Percentiles rank a stretch among this genome's conserved stretches.
Evolutionary conservation across 2,113 vertebrate species (phyloP).

Genomic region (Jacana jacana): DNA sequence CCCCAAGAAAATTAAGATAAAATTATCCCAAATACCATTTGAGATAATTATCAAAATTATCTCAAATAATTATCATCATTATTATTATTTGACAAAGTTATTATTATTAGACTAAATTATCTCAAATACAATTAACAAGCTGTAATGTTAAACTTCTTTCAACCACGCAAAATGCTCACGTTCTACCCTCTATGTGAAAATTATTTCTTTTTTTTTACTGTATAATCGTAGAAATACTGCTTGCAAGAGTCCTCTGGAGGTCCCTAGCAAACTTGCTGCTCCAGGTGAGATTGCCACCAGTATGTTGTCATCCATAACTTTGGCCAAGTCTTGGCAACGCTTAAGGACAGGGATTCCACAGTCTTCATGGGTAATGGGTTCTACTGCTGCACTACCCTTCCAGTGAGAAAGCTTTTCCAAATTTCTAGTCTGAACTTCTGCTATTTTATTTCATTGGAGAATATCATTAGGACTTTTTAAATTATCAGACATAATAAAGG

Average conservation of each 20-base stretch:
- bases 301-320: rapidly evolving
- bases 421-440: neutral
- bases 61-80: too few relatives aligned
- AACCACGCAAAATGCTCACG: neutral
- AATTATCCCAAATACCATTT: neutral
- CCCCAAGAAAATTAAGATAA: neutral
- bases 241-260: neutral
- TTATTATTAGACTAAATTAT: neutral
- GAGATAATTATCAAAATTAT: neutral
- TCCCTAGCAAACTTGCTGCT: neutral
- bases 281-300: neutral
- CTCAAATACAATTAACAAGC: neutral
- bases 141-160: neutral
- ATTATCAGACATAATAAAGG: neutral
- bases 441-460: neutral
- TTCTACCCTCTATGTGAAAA: neutral
- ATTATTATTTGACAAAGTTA: neutral
- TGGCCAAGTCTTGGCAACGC: neutral
- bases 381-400: neutral
- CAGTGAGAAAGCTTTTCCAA: neutral
- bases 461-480: neutral
- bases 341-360: neutral
- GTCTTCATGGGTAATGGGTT: neutral
- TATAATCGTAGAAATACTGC: neutral
- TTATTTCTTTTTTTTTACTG: neutral